Conservation (phyloP, 2,113 vertebrate species). For the Centrocercus urophasianus region DNA sequence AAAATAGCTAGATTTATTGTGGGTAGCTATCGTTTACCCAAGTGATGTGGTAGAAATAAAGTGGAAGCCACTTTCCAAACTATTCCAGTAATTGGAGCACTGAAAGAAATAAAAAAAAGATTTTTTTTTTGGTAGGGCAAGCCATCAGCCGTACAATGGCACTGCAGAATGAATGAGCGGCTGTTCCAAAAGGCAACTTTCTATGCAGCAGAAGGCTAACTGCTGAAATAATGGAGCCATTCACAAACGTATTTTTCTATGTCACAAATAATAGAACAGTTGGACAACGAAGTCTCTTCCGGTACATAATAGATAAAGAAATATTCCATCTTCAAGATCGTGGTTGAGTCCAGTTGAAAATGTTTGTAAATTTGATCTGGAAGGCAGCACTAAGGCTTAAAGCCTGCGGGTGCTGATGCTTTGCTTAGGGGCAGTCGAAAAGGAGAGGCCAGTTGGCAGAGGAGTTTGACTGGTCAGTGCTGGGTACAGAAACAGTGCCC, state of each 20-base stretch:
- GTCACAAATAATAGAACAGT: conserved; percentile 71
- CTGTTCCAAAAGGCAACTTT: conserved; percentile 72
- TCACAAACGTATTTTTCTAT: conserved; percentile 72
- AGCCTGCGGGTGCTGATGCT: not conserved
- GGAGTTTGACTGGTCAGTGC: not conserved
- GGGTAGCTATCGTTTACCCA: conserved; percentile 47
- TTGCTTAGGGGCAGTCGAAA: not conserved
- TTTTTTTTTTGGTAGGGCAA: conserved; percentile 21
- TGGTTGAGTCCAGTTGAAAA: conserved; percentile 62
- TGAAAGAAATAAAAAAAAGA: conserved; percentile 57
- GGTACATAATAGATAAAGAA: conserved; percentile 53
- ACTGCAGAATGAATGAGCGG: conserved; percentile 60
- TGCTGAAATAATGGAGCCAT: conserved; percentile 71
- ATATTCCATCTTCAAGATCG: conserved; percentile 43
- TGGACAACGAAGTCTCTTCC: conserved; percentile 63
- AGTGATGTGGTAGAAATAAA: conserved; percentile 61
- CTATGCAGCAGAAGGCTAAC: conserved; percentile 66
- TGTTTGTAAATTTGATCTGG: conserved; percentile 44
- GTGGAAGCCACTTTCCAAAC: conserved; percentile 62
- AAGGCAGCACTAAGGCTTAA: not conserved
- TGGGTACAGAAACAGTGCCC: not conserved
- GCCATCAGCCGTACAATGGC: conserved; percentile 64
- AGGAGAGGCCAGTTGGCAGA: not conserved
- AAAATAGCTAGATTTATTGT: conserved; percentile 67
- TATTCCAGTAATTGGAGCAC: conserved; percentile 62